Conservation (phyloP, 2,797 vertebrate genomes). For the Esox masquinongy region DNA sequence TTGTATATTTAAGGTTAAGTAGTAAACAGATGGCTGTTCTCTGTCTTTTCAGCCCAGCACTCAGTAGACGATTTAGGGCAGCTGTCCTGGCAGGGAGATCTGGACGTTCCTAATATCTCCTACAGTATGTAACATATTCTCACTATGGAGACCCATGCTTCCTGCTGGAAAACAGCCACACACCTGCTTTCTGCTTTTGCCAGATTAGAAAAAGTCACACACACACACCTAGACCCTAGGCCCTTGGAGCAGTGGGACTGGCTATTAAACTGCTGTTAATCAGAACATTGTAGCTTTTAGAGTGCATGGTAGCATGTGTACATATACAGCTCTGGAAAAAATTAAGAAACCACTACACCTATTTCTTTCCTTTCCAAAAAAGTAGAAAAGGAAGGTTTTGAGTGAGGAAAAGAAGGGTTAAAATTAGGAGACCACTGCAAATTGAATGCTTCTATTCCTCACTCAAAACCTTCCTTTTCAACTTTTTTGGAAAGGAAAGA, state of each 20-base stretch:
- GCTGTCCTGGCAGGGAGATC: slow-evolving; percentile 73
- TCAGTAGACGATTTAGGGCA: slow-evolving; percentile 74
- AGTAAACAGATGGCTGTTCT: slow-evolving; percentile 18
- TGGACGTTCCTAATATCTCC: slow-evolving; percentile 71
- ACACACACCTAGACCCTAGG: slow-evolving; percentile 7
- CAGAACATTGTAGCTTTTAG: neutral
- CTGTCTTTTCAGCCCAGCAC: slow-evolving; percentile 73
- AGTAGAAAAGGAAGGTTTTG: too few relatives aligned
- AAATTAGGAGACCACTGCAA: too few relatives aligned
- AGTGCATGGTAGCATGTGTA: slow-evolving; percentile 5
- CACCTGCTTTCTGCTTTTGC: slow-evolving; percentile 38
- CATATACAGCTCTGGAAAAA: too few relatives aligned
- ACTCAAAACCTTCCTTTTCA: too few relatives aligned
- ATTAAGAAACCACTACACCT: too few relatives aligned
- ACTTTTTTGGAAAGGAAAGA: too few relatives aligned
- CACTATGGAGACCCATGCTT: slow-evolving; percentile 1
- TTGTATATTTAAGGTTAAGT: slow-evolving; percentile 28
- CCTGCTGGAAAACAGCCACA: slow-evolving; percentile 5
- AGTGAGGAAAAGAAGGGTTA: too few relatives aligned
- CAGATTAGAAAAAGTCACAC: slow-evolving; percentile 44
- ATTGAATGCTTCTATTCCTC: too few relatives aligned
- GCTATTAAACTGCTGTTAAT: slow-evolving; percentile 13
- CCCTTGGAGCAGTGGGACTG: slow-evolving; percentile 20
- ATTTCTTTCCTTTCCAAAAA: too few relatives aligned
- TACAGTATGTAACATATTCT: slow-evolving; percentile 66